Conservation (phyloP, 37 sponge, comb jelly and placozoan genomes). For the Cladorhizidae sp. region DNA sequence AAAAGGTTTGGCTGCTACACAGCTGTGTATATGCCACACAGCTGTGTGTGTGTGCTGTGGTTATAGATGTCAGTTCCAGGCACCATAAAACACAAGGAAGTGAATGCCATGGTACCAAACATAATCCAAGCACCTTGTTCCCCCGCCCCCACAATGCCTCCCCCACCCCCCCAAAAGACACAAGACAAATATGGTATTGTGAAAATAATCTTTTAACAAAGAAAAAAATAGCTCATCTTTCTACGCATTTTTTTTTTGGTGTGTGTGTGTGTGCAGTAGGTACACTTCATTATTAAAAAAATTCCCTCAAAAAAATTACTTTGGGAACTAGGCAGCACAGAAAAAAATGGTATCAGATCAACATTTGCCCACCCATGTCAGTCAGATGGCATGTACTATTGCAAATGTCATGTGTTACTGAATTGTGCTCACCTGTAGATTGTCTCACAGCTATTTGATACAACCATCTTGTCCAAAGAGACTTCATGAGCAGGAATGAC, state of each 20-base stretch:
- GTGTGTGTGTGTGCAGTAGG: too few relatives aligned
- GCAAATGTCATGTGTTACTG: neutral
- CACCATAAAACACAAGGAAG: too few relatives aligned
- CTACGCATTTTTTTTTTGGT: too few relatives aligned
- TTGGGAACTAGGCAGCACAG: too few relatives aligned
- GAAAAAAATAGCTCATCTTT: too few relatives aligned
- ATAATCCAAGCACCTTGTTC: too few relatives aligned
- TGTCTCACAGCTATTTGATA: constrained; percentile 12
- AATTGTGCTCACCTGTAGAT: constrained; percentile 44
- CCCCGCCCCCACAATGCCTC: too few relatives aligned
- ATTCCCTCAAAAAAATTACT: too few relatives aligned
- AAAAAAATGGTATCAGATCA: too few relatives aligned
- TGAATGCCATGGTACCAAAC: too few relatives aligned
- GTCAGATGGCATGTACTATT: neutral
- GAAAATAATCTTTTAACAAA: too few relatives aligned
- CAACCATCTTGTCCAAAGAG: constrained; percentile 26
- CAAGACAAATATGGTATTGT: neutral
- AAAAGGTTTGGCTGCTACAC: neutral
- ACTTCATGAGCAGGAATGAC: constrained; percentile 23
- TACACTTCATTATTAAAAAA: too few relatives aligned
- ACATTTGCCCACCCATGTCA: neutral
- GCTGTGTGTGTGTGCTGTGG: neutral
- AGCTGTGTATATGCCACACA: neutral
- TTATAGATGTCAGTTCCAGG: neutral
- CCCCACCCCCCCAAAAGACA: neutral